Conservation (phyloP, 2,797 vertebrate species). For the Eospalax fontanierii region DNA sequence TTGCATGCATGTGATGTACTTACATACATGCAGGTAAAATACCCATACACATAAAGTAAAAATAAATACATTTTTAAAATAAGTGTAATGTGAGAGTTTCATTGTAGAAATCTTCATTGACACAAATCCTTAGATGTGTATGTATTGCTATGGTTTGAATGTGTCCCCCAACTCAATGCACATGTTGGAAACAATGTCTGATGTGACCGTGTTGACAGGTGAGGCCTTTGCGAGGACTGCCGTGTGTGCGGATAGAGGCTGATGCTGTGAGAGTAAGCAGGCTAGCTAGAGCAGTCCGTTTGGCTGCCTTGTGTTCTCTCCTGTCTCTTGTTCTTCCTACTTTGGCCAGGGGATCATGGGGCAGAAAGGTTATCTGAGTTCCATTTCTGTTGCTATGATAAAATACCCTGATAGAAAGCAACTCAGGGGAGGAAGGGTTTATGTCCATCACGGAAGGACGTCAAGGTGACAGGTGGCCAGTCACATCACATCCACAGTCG, state of each 20-base stretch:
- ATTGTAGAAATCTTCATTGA: slow-evolving; percentile 47
- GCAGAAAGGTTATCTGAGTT: not conserved
- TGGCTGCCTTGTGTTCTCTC: not conserved
- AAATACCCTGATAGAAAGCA: not conserved
- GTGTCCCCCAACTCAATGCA: not conserved
- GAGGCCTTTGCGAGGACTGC: not conserved
- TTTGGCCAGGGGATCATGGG: not conserved
- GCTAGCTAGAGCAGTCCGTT: not conserved
- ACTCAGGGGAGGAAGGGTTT: not conserved
- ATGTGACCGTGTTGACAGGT: not conserved
- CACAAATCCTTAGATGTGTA: slow-evolving; percentile 8
- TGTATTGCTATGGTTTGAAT: not conserved
- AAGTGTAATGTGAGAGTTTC: not conserved
- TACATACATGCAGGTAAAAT: too few relatives aligned
- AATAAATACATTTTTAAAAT: too few relatives aligned
- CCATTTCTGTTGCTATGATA: not conserved
- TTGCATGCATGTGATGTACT: too few relatives aligned
- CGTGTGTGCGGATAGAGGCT: too few relatives aligned
- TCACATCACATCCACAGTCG: not conserved
- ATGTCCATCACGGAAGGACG: too few relatives aligned
- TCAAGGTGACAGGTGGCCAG: too few relatives aligned
- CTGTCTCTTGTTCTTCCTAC: not conserved
- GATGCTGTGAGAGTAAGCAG: not conserved
- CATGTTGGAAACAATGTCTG: not conserved
- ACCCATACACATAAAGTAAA: too few relatives aligned